Conservation (phyloP, 2,888 invertebrate genomes). For the Gortyna flavago region DNA sequence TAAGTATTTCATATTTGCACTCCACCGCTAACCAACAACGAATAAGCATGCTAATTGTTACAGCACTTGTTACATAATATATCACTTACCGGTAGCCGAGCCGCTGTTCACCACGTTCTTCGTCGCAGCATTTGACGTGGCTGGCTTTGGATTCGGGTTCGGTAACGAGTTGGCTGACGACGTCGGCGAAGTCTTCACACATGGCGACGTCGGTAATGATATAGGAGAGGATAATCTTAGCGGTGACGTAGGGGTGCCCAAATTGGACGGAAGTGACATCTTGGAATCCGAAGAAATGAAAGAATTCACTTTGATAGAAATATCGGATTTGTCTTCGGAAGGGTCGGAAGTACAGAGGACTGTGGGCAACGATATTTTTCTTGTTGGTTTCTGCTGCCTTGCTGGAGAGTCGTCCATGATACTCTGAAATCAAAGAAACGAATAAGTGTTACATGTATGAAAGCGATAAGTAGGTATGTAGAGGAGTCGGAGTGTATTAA, state of each 20-base stretch:
- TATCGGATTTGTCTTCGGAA: slow-evolving; percentile 69
- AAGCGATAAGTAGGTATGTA: neutral
- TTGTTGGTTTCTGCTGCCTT: slow-evolving; percentile 70
- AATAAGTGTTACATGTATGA: slow-evolving; percentile 10
- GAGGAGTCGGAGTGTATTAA: neutral
- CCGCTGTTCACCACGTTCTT: slow-evolving; percentile 75
- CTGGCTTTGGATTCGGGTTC: slow-evolving; percentile 68
- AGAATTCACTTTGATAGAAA: slow-evolving; percentile 70
- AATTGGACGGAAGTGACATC: slow-evolving; percentile 82
- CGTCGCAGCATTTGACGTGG: slow-evolving; percentile 63
- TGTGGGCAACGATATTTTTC: slow-evolving; percentile 82
- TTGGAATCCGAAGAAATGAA: slow-evolving; percentile 84
- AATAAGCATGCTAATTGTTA: slow-evolving; percentile 37
- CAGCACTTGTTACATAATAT: slow-evolving; percentile 34
- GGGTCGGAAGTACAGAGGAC: slow-evolving; percentile 82
- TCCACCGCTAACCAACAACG: slow-evolving; percentile 30
- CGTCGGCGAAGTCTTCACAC: slow-evolving; percentile 75
- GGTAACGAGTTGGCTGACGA: slow-evolving; percentile 75
- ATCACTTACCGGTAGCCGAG: slow-evolving; percentile 85
- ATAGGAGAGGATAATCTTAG: slow-evolving; percentile 81
- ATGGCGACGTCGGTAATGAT: slow-evolving; percentile 83
- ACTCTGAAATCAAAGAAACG: slow-evolving; percentile 75
- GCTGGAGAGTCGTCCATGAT: slow-evolving; percentile 80
- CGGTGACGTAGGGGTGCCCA: slow-evolving; percentile 85
- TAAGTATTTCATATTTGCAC: slow-evolving; percentile 24